These are phyloP conservation scores for Clamator glandarius DNA, from an alignment of 2,797 vertebrate species.

Conservation along the genomic window DNA sequence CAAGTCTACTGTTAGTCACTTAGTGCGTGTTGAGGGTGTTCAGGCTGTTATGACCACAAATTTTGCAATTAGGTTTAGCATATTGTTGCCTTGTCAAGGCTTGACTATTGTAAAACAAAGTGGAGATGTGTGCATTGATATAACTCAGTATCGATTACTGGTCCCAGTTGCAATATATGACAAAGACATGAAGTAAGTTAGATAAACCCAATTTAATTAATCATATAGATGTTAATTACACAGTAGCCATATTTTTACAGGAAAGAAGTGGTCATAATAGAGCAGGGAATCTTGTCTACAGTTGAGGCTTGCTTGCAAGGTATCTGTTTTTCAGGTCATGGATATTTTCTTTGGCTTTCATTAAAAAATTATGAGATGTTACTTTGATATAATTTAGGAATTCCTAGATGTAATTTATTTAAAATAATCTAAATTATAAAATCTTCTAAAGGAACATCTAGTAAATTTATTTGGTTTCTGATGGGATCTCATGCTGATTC, in stretches of 20 bases:
- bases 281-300: neutral
- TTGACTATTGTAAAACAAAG: neutral
- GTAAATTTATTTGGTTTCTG: neutral
- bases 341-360: neutral
- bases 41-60: accelerated
- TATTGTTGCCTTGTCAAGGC: neutral
- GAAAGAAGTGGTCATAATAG: accelerated
- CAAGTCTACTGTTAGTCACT: neutral
- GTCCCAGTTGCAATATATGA: neutral
- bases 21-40: accelerated
- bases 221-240: neutral
- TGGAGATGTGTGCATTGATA: neutral
- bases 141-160: neutral
- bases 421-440: neutral
- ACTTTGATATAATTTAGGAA: neutral
- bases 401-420: neutral
- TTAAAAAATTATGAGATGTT: neutral
- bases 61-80: neutral
- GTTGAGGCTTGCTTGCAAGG: neutral
- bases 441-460: neutral
- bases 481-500: neutral
- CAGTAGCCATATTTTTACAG: neutral
- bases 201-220: neutral
- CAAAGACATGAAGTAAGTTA: neutral
- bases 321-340: neutral